phyloP scores from a whole-genome alignment of 2,113 vertebrate genomes.

The Morone saxatilis region DNA sequence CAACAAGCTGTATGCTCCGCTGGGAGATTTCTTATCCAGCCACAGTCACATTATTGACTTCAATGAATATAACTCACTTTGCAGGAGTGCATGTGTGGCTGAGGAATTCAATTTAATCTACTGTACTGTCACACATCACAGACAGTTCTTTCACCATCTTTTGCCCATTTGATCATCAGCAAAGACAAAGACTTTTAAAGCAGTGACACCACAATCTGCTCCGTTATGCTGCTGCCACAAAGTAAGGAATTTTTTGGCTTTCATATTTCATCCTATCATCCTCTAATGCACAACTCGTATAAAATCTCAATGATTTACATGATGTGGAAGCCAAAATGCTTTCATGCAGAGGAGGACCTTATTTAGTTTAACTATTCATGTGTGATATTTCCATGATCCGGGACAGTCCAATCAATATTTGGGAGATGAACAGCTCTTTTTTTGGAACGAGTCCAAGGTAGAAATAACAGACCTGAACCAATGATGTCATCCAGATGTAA shows the following conservation, averaged over 20 bases:
- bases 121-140: conserved; percentile 8
- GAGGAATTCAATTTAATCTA: conserved; percentile 9
- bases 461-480: conserved; percentile 35
- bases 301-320: conserved; percentile 33
- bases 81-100: conserved; percentile 13
- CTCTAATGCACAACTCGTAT: conserved; percentile 30
- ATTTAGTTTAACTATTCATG: conserved; percentile 11
- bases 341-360: conserved; percentile 8
- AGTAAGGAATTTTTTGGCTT: conserved; percentile 13
- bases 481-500: conserved; percentile 69
- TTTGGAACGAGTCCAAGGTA: conserved; percentile 51
- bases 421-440: conserved; percentile 38
- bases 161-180: conserved; percentile 10
- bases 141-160: neutral
- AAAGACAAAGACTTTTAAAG: conserved; percentile 24
- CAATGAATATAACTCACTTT: conserved; percentile 44
- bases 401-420: conserved; percentile 56
- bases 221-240: neutral
- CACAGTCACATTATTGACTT: conserved; percentile 34
- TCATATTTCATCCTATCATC: conserved; percentile 22
- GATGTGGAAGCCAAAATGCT: neutral
- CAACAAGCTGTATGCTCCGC: conserved; percentile 30
- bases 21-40: conserved; percentile 6
- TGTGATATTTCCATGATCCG: conserved; percentile 41
- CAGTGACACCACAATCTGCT: neutral